Conservation (phyloP, 2,797 vertebrate genomes). For the Carapus acus region DNA sequence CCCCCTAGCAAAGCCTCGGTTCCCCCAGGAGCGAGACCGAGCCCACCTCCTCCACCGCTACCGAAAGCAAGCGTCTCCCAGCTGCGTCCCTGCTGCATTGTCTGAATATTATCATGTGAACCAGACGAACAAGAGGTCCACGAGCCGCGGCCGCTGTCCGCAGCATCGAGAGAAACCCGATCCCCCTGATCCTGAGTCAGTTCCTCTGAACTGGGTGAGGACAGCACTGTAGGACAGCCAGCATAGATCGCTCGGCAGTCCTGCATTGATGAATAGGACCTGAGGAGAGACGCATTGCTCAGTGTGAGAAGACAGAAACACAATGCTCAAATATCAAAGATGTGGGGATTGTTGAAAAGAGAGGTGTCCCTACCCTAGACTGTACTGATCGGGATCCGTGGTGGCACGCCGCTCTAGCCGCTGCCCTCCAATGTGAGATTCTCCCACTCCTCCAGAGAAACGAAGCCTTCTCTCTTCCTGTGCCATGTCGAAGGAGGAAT, state of each 20-base stretch:
- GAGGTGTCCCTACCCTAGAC: constrained; percentile 78
- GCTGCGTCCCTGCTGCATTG: constrained; percentile 94
- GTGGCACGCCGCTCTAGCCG: constrained; percentile 84
- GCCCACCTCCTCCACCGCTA: constrained; percentile 72
- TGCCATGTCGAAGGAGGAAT: constrained; percentile 91
- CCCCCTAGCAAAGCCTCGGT: constrained; percentile 63
- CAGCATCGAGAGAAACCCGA: constrained; percentile 90
- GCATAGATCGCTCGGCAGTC: constrained; percentile 88
- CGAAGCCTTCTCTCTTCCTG: constrained; percentile 89
- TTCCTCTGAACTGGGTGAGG: constrained; percentile 94
- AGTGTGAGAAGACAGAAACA: not conserved
- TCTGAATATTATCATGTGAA: constrained; percentile 98
- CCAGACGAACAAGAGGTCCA: constrained; percentile 99
- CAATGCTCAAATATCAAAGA: not conserved
- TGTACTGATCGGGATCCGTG: constrained; percentile 91
- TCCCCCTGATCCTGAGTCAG: constrained; percentile 96
- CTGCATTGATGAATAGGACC: constrained; percentile 86
- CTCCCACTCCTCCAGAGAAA: constrained; percentile 83
- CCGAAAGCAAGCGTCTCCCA: constrained; percentile 92
- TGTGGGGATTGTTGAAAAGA: not conserved
- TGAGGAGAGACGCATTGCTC: constrained; percentile 37
- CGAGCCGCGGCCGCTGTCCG: constrained; percentile 96
- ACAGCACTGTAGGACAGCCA: constrained; percentile 81
- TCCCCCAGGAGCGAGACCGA: constrained; percentile 51
- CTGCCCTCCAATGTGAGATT: constrained; percentile 77